Percentiles rank a stretch among this genome's conserved stretches.
These are phyloP conservation scores for Hemibagrus wyckioides DNA, from an alignment of 2,113 vertebrate species.

Conservation along the genomic window DNA sequence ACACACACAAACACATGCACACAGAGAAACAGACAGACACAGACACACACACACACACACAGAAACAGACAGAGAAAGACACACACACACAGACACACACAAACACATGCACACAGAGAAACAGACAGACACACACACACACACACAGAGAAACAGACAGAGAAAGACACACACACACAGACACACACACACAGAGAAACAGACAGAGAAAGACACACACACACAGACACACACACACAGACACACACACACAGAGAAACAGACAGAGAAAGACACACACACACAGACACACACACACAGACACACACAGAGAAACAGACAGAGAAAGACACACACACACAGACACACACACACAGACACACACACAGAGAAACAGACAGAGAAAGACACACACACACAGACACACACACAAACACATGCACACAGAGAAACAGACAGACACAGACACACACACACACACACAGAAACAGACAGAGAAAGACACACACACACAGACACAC, in stretches of 20 bases:
- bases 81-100: slow-evolving; percentile 25
- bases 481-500: slow-evolving; percentile 27
- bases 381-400: slow-evolving; percentile 29
- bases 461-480: not conserved
- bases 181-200: not conserved
- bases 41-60: slow-evolving; percentile 24
- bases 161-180: slow-evolving; percentile 29
- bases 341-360: not conserved
- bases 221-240: no score
- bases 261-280: slow-evolving; percentile 30
- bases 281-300: slow-evolving; percentile 21
- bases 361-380: no score
- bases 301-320: no score
- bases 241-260: slow-evolving; percentile 16
- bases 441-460: slow-evolving; percentile 27
- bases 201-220: no score
- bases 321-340: slow-evolving; percentile 27
- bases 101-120: not conserved
- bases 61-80: not conserved
- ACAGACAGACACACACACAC: slow-evolving; percentile 29
- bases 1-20: no score
- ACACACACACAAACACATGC: no score
- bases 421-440: not conserved
- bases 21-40: not conserved
- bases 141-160: no score